phyloP scores from a whole-genome alignment of 2,797 vertebrate genomes.

The Gymnocypris eckloni region DNA sequence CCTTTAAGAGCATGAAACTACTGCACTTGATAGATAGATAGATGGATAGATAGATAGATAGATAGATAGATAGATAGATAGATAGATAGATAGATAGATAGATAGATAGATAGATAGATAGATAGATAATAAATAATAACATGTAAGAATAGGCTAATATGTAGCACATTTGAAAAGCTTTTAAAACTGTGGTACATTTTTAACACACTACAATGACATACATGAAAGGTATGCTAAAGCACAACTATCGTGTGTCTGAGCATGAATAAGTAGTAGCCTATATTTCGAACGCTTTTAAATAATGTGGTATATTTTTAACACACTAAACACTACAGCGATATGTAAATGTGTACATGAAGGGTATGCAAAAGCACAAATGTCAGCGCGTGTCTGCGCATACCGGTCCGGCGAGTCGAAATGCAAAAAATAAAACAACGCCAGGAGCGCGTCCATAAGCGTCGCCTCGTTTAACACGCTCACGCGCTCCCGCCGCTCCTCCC shows the following conservation, averaged over 20 bases:
- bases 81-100: background rate
- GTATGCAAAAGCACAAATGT: conserved; percentile 10
- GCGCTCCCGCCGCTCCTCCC: conserved; percentile 68
- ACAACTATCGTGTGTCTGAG: background rate
- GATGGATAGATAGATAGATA: background rate
- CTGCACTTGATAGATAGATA: background rate
- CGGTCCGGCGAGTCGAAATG: conserved; percentile 29
- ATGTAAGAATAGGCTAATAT: too few relatives aligned
- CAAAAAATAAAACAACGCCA: background rate
- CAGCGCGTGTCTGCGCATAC: conserved; percentile 10
- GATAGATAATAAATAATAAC: background rate
- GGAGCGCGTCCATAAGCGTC: conserved; percentile 6
- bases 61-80: background rate
- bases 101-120: background rate
- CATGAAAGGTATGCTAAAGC: background rate
- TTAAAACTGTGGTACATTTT: background rate
- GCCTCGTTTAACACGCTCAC: conserved; percentile 62
- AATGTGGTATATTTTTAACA: background rate
- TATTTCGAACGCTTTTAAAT: background rate
- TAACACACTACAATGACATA: background rate
- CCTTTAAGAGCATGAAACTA: background rate
- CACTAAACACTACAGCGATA: background rate
- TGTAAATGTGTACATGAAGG: background rate
- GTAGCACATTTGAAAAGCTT: background rate
- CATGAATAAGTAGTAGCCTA: background rate